Percentiles rank a stretch among this genome's conserved stretches.
Conservation (phyloP, 1,140 invertebrate species). For the Sinella curviseta region DNA sequence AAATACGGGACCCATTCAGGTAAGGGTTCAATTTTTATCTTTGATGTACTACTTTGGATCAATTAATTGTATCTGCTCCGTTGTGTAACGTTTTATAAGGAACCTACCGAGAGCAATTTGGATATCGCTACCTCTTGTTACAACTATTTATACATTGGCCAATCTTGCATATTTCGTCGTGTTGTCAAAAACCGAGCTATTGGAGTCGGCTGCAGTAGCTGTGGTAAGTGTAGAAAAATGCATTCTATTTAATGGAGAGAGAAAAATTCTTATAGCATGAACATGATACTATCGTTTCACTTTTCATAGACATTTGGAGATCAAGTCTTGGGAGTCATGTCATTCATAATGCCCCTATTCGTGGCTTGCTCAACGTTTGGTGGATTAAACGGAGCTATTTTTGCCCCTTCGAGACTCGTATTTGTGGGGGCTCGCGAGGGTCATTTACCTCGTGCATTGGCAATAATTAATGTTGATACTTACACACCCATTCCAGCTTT, state of each 20-base stretch:
- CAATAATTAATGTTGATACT: conserved; percentile 78
- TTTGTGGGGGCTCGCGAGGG: conserved; percentile 88
- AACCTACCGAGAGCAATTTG: conserved; percentile 93
- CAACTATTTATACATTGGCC: conserved; percentile 84
- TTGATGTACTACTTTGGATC: neutral
- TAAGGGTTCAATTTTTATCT: conserved; percentile 56
- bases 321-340: conserved; percentile 67
- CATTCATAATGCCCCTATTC: conserved; percentile 79
- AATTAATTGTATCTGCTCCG: too few relatives aligned
- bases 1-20: conserved; percentile 88
- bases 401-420: conserved; percentile 82
- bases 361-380: conserved; percentile 73
- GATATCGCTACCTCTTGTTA: conserved; percentile 87
- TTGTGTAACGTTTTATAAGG: too few relatives aligned
- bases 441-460: conserved; percentile 79
- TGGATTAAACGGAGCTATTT: conserved; percentile 81
- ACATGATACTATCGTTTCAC: neutral
- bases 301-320: conserved; percentile 66
- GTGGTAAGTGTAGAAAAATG: conserved; percentile 69
- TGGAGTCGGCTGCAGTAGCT: conserved; percentile 86
- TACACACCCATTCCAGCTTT: conserved; percentile 83
- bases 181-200: conserved; percentile 76
- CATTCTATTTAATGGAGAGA: neutral
- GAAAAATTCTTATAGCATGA: conserved; percentile 6
- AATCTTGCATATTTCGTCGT: conserved; percentile 91